Percentiles rank a stretch among this genome's conserved stretches.
These are phyloP conservation scores for Acropora yongei DNA, from an alignment of 64 coral and sea anemone genomes.

Conservation along the genomic window DNA sequence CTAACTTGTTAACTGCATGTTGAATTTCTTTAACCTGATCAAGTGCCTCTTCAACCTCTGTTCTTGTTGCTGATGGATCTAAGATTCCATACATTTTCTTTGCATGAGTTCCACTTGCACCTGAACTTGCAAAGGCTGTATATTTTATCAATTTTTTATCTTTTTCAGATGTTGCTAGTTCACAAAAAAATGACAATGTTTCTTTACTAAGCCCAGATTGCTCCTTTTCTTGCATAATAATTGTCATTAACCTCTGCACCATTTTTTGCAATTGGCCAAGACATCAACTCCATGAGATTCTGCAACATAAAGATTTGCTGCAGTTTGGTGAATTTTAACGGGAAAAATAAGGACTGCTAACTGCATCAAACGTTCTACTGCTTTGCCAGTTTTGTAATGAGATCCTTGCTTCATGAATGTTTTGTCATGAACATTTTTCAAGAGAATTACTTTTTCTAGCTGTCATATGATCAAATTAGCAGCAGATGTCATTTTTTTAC, in stretches of 20 bases:
- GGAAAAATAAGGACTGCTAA: slow-evolving; percentile 44
- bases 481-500: slow-evolving; percentile 20
- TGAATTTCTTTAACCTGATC: background rate
- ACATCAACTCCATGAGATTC: background rate
- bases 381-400: slow-evolving; percentile 61
- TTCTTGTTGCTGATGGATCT: background rate
- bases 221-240: background rate
- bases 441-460: slow-evolving; percentile 10
- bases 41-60: background rate
- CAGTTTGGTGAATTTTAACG: background rate
- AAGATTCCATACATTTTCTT: slow-evolving; percentile 4
- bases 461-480: background rate
- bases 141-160: slow-evolving; percentile 50
- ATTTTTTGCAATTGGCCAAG: background rate
- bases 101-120: background rate
- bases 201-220: background rate
- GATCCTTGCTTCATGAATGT: slow-evolving; percentile 22
- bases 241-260: background rate
- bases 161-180: slow-evolving; percentile 34
- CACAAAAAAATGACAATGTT: slow-evolving; percentile 21
- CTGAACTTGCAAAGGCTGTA: background rate
- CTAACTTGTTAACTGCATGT: slow-evolving; percentile 2
- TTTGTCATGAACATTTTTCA: slow-evolving; percentile 3
- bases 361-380: slow-evolving; percentile 53
- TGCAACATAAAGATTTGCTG: slow-evolving; percentile 36